phyloP scores from a whole-genome alignment of 2,113 vertebrate genomes.

The Amphiprion ocellaris region DNA sequence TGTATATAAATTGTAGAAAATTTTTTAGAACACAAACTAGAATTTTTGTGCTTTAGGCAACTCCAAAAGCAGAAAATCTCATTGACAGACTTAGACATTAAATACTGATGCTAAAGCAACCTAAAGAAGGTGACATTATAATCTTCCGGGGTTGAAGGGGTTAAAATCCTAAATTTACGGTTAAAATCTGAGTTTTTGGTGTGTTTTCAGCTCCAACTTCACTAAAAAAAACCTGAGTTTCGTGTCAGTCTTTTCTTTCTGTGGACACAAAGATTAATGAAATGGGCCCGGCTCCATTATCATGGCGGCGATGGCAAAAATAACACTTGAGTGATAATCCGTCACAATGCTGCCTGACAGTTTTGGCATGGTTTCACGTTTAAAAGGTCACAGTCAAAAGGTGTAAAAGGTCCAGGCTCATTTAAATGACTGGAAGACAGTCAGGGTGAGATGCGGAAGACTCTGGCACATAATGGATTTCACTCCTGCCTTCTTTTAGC shows the following conservation, averaged over 20 bases:
- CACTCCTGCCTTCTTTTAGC: neutral
- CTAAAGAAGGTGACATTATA: neutral
- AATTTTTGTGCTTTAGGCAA: neutral
- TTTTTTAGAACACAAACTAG: neutral
- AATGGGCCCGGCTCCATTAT: neutral
- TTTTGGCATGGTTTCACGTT: neutral
- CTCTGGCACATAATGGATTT: neutral
- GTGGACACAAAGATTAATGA: neutral
- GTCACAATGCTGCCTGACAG: neutral
- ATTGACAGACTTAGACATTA: neutral
- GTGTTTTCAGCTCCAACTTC: neutral
- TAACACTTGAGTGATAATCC: constrained; percentile 22
- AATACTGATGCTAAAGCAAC: neutral
- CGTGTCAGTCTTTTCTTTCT: neutral
- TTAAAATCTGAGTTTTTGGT: no score
- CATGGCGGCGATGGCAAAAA: neutral
- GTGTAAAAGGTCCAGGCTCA: constrained; percentile 18
- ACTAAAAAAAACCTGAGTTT: no score
- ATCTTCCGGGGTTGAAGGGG: no score
- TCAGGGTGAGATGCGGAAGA: neutral
- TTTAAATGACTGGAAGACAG: neutral
- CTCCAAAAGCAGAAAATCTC: neutral
- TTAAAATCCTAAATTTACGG: no score
- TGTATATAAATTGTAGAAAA: constrained; percentile 17
- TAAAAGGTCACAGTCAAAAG: constrained; percentile 36